Conservation (phyloP, 2,888 invertebrate species). For the Cephus sareptanus region DNA sequence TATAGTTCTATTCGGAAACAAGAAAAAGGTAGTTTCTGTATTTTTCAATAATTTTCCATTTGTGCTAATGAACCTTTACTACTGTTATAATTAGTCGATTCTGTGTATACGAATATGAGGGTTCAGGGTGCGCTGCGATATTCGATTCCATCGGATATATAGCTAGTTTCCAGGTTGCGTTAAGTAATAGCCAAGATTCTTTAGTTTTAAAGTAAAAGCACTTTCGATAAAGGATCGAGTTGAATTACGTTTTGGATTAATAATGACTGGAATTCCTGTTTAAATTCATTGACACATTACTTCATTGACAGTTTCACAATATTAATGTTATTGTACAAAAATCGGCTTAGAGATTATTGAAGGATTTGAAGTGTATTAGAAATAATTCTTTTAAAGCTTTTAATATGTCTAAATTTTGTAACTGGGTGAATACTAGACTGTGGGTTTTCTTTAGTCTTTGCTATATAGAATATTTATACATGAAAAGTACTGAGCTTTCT, state of each 20-base stretch:
- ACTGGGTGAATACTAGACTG: not conserved
- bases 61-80: not conserved
- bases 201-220: not conserved
- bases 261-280: too few relatives aligned
- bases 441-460: not conserved
- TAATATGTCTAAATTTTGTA: not conserved
- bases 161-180: not conserved
- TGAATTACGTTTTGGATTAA: too few relatives aligned
- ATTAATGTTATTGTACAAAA: too few relatives aligned
- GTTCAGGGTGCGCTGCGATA: too few relatives aligned
- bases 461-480: not conserved
- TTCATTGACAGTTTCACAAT: too few relatives aligned
- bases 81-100: not conserved
- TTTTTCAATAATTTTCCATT: not conserved
- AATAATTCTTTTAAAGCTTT: not conserved
- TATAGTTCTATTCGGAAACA: not conserved
- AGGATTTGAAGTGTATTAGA: too few relatives aligned
- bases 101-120: too few relatives aligned
- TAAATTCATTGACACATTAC: too few relatives aligned
- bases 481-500: not conserved
- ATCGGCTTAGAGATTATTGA: too few relatives aligned
- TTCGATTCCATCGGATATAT: too few relatives aligned
- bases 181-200: not conserved
- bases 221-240: not conserved
- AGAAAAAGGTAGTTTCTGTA: not conserved